A percentile compares a stretch with the other conserved stretches of the same genome.
Evolutionary conservation across 2,888 invertebrate species (phyloP).

Genomic region (Tipula vernalis): DNA sequence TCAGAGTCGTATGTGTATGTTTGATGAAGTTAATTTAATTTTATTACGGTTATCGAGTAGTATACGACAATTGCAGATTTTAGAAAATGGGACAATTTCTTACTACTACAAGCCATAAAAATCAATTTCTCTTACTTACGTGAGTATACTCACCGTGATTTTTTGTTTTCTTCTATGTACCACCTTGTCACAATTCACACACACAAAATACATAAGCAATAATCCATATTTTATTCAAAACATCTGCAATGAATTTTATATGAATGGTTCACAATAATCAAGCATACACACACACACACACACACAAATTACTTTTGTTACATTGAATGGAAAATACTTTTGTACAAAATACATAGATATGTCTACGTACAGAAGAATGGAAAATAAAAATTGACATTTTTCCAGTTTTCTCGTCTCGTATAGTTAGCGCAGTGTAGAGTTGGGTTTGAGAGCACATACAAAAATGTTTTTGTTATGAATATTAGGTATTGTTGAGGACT

Average conservation of each 20-base stretch:
- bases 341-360: no score
- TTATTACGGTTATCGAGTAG: not conserved
- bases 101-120: not conserved
- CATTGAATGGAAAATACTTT: not conserved
- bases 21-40: not conserved
- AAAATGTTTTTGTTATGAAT: not conserved
- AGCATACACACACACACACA: not conserved
- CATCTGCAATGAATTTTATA: not conserved
- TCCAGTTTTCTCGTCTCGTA: not conserved
- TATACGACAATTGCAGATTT: not conserved
- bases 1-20: not conserved
- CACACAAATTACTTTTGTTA: not conserved
- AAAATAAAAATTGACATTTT: not conserved
- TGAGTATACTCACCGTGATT: not conserved
- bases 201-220: not conserved
- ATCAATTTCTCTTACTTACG: not conserved
- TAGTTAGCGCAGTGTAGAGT: not conserved
- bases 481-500: not conserved
- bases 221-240: not conserved
- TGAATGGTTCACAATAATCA: not conserved
- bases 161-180: not conserved
- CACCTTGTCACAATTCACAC: not conserved
- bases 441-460: not conserved
- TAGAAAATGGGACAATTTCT: not conserved
- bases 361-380: not conserved